These are phyloP conservation scores for Leptobrachium leishanense DNA, from an alignment of 2,113 vertebrate genomes.

Conservation along the genomic window DNA sequence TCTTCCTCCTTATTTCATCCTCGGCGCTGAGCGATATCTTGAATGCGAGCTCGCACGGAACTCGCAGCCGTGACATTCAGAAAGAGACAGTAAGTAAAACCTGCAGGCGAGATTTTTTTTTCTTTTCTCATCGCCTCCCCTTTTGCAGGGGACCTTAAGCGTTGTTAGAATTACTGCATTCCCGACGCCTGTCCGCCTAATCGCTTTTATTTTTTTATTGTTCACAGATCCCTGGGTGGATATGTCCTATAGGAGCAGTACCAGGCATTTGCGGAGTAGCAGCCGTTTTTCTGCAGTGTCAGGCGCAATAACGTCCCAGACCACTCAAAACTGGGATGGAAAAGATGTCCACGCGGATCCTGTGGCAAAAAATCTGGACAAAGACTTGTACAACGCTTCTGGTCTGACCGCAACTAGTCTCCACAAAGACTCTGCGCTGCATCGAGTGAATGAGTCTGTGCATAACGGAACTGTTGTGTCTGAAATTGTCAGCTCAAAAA, in stretches of 20 bases:
- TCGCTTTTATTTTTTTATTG: background rate
- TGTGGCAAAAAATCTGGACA: constrained; percentile 22
- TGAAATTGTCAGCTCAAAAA: constrained; percentile 30
- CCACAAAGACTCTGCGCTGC: background rate
- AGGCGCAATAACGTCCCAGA: background rate
- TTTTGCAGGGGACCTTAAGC: too few species aligned
- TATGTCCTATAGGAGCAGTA: constrained; percentile 4
- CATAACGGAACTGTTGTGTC: constrained; percentile 17
- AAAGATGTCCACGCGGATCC: background rate
- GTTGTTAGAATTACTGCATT: too few species aligned
- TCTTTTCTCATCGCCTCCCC: too few species aligned
- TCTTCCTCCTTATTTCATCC: too few species aligned
- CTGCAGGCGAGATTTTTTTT: too few species aligned
- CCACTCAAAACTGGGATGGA: background rate
- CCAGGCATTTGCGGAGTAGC: constrained; percentile 11
- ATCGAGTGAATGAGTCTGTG: background rate
- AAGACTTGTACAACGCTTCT: background rate
- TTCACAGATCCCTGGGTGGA: constrained; percentile 29
- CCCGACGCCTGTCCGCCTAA: too few species aligned
- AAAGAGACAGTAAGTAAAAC: too few species aligned
- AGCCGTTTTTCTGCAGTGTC: background rate
- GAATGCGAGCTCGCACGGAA: too few species aligned
- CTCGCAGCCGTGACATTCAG: too few species aligned
- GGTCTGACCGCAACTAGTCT: background rate
- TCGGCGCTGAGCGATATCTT: too few species aligned